These are phyloP conservation scores for Ctena decussata DNA, from an alignment of 2,888 invertebrate genomes.

Conservation along the genomic window DNA sequence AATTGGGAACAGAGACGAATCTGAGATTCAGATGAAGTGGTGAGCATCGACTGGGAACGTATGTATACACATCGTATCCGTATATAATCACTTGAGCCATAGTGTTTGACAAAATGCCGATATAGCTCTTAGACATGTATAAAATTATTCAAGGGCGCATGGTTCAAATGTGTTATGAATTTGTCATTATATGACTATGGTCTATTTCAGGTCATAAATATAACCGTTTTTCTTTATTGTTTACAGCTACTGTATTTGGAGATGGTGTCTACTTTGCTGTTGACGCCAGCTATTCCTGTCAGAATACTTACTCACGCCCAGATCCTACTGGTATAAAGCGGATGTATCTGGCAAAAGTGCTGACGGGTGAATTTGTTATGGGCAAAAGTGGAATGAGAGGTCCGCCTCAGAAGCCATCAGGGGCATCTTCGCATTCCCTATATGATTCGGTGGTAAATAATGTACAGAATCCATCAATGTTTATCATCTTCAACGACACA, in stretches of 20 bases:
- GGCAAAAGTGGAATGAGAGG: slow-evolving; percentile 48
- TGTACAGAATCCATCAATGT: slow-evolving; percentile 61
- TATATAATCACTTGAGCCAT: too few relatives aligned
- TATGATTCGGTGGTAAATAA: slow-evolving; percentile 72
- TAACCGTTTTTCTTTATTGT: too few relatives aligned
- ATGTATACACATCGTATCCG: too few relatives aligned
- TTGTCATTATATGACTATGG: too few relatives aligned
- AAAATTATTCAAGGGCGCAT: too few relatives aligned
- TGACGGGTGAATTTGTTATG: slow-evolving; percentile 50
- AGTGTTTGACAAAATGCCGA: too few relatives aligned
- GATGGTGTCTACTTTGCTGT: slow-evolving; percentile 74
- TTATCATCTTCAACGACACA: slow-evolving; percentile 68
- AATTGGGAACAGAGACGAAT: too few relatives aligned
- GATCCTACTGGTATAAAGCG: slow-evolving; percentile 36
- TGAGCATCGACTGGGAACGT: too few relatives aligned
- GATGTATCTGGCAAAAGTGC: slow-evolving; percentile 56
- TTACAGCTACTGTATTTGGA: slow-evolving; percentile 67
- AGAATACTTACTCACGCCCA: slow-evolving; percentile 45
- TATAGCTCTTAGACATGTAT: too few relatives aligned
- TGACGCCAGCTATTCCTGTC: slow-evolving; percentile 55
- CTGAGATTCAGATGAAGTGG: too few relatives aligned
- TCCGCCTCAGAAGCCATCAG: slow-evolving; percentile 41
- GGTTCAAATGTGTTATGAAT: too few relatives aligned
- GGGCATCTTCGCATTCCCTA: not conserved
- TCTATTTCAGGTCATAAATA: too few relatives aligned